These are phyloP conservation scores for Proteles cristata DNA, from an alignment of 2,113 vertebrate genomes.

Conservation along the genomic window DNA sequence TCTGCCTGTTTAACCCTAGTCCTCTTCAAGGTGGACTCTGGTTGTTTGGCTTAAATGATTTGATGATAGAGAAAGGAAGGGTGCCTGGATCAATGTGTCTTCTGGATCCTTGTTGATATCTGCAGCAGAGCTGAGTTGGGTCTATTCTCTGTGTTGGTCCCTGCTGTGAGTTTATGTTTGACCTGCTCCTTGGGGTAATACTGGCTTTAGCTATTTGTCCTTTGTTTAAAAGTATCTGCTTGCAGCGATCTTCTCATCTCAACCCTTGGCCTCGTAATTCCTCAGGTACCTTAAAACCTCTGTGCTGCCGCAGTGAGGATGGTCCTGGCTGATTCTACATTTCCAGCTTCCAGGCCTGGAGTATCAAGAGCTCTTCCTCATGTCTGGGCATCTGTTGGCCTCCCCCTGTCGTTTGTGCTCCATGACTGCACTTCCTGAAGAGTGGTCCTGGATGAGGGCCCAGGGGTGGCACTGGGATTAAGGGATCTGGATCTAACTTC, in stretches of 20 bases:
- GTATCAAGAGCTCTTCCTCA: background rate
- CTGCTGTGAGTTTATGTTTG: background rate
- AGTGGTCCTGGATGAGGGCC: background rate
- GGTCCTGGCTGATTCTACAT: background rate
- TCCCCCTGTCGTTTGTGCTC: background rate
- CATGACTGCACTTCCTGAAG: background rate
- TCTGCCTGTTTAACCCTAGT: background rate
- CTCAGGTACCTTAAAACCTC: background rate
- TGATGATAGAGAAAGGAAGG: background rate
- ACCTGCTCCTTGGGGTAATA: background rate
- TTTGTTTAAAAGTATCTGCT: background rate
- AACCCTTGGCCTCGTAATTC: background rate
- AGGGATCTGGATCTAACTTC: background rate
- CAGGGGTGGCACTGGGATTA: background rate
- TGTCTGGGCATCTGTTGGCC: too few relatives aligned
- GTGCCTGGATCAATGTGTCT: accelerated
- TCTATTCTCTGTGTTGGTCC: background rate
- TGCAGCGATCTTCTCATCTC: background rate
- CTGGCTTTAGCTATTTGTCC: background rate
- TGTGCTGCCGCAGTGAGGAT: background rate
- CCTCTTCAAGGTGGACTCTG: background rate
- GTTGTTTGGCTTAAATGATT: background rate
- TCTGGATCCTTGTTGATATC: background rate
- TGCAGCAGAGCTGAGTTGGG: background rate
- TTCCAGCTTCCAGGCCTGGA: background rate